Evolutionary conservation across 2,113 vertebrate genomes (phyloP).

Genomic region (Perognathus longimembris): DNA sequence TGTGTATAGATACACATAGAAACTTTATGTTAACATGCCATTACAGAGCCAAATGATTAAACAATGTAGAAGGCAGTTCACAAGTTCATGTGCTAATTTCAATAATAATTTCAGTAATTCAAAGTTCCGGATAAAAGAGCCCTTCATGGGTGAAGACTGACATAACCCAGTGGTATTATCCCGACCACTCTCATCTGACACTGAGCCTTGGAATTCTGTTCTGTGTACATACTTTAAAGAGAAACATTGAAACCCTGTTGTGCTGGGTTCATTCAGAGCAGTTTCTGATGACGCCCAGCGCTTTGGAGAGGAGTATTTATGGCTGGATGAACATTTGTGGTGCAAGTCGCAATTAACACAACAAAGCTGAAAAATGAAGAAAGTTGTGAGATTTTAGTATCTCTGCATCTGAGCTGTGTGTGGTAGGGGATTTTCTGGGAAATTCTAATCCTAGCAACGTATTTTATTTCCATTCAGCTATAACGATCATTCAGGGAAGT

Average conservation of each 20-base stretch:
- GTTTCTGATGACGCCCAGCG: neutral
- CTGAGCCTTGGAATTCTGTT: neutral
- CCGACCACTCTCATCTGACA: neutral
- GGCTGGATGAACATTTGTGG: constrained; percentile 41
- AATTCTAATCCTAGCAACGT: constrained; percentile 72
- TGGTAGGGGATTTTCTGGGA: constrained; percentile 31
- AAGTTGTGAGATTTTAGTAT: constrained; percentile 53
- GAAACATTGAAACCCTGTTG: neutral
- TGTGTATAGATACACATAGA: neutral
- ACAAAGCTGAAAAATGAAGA: constrained; percentile 57
- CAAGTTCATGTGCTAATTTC: constrained; percentile 21
- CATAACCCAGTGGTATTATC: neutral
- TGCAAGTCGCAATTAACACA: constrained; percentile 65
- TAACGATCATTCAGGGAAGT: neutral
- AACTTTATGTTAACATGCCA: neutral
- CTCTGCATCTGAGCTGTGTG: constrained; percentile 41
- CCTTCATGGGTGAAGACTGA: neutral
- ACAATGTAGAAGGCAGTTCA: neutral
- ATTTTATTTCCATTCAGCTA: neutral
- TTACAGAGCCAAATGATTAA: constrained; percentile 7
- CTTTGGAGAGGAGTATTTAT: constrained; percentile 72
- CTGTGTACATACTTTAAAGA: constrained; percentile 17
- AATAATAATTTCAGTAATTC: neutral
- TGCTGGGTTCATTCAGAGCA: constrained; percentile 38
- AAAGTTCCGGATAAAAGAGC: neutral